Evolutionary conservation across 2,113 vertebrate species (phyloP).

Genomic region (Jaculus jaculus): DNA sequence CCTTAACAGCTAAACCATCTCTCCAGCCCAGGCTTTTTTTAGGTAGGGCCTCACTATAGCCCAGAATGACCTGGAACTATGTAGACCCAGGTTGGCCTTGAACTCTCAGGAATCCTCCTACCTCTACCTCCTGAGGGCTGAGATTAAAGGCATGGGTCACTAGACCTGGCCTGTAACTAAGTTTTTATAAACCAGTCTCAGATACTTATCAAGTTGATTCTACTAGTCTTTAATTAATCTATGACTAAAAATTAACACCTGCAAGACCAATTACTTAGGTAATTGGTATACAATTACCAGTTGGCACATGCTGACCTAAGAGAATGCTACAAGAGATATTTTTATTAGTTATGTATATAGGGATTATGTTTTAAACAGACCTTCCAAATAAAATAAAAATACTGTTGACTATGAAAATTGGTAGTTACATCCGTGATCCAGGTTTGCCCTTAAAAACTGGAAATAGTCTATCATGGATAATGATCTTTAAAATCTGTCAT

Average conservation of each 20-base stretch:
- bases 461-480: neutral
- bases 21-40: no score
- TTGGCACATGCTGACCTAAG: neutral
- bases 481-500: neutral
- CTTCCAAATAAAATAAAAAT: neutral
- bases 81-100: no score
- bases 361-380: neutral
- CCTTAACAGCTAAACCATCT: no score
- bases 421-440: neutral
- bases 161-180: neutral
- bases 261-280: neutral
- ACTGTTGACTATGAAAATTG: neutral
- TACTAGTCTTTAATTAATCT: conserved; percentile 35
- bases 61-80: no score
- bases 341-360: no score
- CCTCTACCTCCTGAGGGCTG: no score
- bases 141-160: no score
- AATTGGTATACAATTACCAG: neutral
- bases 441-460: neutral
- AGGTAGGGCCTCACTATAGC: no score
- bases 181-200: conserved; percentile 30
- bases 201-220: neutral
- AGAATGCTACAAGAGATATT: neutral
- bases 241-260: neutral
- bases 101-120: no score